Evolutionary conservation across 2,113 vertebrate genomes (phyloP), one percentile per base, ranked within the genome.

Genomic region (Myrmophylax atrothorax): DNA sequence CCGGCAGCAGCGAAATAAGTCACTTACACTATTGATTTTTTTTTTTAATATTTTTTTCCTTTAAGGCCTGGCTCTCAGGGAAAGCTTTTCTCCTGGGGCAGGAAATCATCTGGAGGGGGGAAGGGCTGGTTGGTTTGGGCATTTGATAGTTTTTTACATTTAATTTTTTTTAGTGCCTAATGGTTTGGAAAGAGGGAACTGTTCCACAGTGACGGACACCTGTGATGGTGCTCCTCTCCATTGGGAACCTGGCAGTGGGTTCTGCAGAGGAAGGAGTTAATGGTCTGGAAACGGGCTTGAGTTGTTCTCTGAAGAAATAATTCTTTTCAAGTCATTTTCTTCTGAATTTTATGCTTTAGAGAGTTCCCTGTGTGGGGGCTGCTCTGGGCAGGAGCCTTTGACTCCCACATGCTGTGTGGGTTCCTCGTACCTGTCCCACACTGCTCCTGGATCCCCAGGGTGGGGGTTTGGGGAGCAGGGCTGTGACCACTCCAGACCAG

Each of bases 211-310:
- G 90, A 89, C 1, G 3, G 85, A 55, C 28, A 47, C 49, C 68
- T 16, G 20, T 33, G 85, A 38, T 42, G 15, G 89, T 9, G 2
- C 55, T 10, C 23, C 73, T 52, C 56, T 75, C 73, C 29, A 6
- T 28, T 0, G 10, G 76, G 70, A 50, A 52, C 58, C 62, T 64
- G 82, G 12, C 1, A 1, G 64, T 60, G 59, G 52, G 73, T 42
- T 84, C 69, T 77, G 85, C 72, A 50, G 80, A 88, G 84, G 87
- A 78, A 86, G 92, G 80, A 96, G 87, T 70, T 86, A 73, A 94
- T 79, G 87, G 68, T 7, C 81, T 77, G 81, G 84, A 89, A 92
- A 89, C 0, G 1, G 89, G 70, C 63, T 35, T 5, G 19, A 70
- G 55, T 70, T 17, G 28, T 74, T 77, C 78, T 80, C 75, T 29